Evolutionary conservation across 2,113 vertebrate genomes (phyloP), one percentile per base, ranked within the genome.

Genomic region (Corythaeola cristata): DNA sequence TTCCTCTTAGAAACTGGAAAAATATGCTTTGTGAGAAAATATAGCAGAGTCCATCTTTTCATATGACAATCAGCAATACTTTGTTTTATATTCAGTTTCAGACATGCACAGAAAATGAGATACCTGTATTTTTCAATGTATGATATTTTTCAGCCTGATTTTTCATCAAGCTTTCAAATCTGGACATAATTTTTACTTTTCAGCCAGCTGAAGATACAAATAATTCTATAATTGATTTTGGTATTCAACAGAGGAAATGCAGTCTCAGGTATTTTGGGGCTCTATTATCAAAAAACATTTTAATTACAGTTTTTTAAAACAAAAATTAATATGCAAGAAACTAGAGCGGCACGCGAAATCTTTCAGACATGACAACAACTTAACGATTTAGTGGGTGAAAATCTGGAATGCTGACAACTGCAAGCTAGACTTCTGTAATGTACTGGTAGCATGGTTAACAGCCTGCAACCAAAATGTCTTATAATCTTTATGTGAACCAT

Each of bases 391-490:
- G 52, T 73, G 74, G 82, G 66, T 88, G 80, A 85, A 95, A 90
- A 66, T 78, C 84, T 95, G 85, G 82, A 95, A 96, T 87, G 80
- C 87, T 91, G 92, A 95, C 78, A 96, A 94, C 44, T 41, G 52
- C 73, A 93, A 82, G 44, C 47, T 89, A 87, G 50, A 60, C 37
- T 96, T 84, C 60, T 81, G 72, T 72, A 81, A 86, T 28, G 37
- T 85, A 87, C 75, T 89, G 56, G 88, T 86, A 94, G 60, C 74
- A 85, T 9, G 28, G 76, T 78, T 94, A 96, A 85, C 67, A 91
- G 59, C 76, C 92, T 85, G 63, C 86, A 94, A 87, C 55, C 49
- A 92, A 93, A 93, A 91, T 47, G 37, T 88, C 79, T 75, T 52
- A 68, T 11, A 76, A 96, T 77, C 58, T 69, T 81, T 52, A 63